Conservation (phyloP, 2,113 vertebrate genomes). For the Cryptotis parvus region DNA sequence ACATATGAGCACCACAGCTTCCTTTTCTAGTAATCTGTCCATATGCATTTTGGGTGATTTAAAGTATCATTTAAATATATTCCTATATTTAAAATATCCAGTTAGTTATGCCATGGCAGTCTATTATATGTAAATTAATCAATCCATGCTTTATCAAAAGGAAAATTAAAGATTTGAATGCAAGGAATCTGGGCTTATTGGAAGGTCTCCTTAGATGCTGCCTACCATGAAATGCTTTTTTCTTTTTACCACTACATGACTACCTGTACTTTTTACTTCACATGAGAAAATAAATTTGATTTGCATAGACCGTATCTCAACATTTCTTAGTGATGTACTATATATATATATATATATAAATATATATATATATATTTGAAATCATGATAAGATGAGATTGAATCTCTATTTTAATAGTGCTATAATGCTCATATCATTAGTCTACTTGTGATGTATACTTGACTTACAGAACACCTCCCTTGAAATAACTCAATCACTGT, state of each 20-base stretch:
- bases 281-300: constrained; percentile 16
- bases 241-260: no score
- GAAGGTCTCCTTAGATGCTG: background rate
- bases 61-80: no score
- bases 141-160: background rate
- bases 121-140: background rate
- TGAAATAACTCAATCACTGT: background rate
- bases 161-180: background rate
- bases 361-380: background rate
- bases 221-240: background rate
- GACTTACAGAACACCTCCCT: background rate
- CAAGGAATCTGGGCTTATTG: background rate
- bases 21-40: no score
- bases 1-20: no score
- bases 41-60: no score
- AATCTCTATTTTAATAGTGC: constrained; percentile 23
- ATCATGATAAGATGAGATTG: background rate
- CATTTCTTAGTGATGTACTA: background rate
- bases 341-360: background rate
- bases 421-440: background rate
- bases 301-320: background rate
- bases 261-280: no score
- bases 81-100: no score
- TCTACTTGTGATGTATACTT: background rate
- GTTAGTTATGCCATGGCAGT: no score